phyloP scores from a whole-genome alignment of 2,888 invertebrate species.

The Thymelicus acteon region DNA sequence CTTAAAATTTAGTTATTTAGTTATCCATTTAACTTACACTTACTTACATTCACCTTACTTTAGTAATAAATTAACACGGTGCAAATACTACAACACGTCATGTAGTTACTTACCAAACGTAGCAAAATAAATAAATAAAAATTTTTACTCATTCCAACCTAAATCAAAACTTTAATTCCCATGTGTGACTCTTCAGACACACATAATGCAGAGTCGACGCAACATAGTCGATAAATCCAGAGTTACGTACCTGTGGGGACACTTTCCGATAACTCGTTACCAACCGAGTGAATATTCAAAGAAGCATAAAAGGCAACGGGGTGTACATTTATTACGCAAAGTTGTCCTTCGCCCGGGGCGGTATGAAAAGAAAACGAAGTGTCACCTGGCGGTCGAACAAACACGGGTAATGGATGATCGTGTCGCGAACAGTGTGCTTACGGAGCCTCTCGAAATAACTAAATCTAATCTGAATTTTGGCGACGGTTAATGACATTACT shows the following conservation, averaged over 20 bases:
- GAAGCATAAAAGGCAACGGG: conserved; percentile 45
- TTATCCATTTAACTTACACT: no score
- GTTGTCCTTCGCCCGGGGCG: conserved; percentile 51
- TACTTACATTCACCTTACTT: no score
- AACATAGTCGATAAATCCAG: neutral
- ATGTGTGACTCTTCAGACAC: no score
- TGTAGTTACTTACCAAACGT: no score
- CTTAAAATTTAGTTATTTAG: no score
- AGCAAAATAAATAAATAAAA: no score
- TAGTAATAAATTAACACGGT: no score
- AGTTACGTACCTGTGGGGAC: neutral
- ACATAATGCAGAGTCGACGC: neutral
- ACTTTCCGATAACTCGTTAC: conserved; percentile 45
- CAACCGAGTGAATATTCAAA: conserved; percentile 53
- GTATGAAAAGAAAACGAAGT: conserved; percentile 67
- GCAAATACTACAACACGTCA: no score
- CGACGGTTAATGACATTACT: no score
- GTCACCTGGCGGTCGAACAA: conserved; percentile 57
- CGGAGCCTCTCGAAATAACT: neutral
- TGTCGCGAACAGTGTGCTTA: neutral
- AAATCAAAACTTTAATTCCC: no score
- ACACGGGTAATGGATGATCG: conserved; percentile 44
- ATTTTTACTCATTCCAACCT: no score
- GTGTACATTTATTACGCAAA: conserved; percentile 66
- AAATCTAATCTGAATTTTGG: neutral